These are phyloP conservation scores for Lampris incognitus DNA, from an alignment of 2,113 vertebrate genomes.

Conservation along the genomic window DNA sequence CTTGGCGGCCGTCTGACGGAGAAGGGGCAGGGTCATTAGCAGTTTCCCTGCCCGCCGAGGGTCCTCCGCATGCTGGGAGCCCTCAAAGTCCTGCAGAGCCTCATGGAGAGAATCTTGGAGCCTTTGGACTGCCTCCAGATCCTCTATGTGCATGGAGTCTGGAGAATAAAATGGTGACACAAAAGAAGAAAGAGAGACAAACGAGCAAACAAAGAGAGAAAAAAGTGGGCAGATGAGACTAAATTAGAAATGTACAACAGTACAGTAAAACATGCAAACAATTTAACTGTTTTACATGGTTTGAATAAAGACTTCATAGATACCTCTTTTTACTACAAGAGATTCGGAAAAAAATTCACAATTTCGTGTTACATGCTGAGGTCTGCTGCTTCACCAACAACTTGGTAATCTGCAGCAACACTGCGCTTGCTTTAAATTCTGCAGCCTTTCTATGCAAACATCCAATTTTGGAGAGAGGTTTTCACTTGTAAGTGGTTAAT, in stretches of 20 bases:
- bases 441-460: slow-evolving; percentile 50
- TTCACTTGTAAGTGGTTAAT: slow-evolving; percentile 75
- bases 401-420: slow-evolving; percentile 25
- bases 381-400: background rate
- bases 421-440: slow-evolving; percentile 38
- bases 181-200: background rate
- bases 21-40: slow-evolving; percentile 92
- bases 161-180: background rate
- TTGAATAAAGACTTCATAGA: too few relatives aligned
- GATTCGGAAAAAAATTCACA: background rate
- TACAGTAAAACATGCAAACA: too few relatives aligned
- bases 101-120: slow-evolving; percentile 97
- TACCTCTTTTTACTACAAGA: too few relatives aligned
- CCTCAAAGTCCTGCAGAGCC: slow-evolving; percentile 95
- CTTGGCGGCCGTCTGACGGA: slow-evolving; percentile 92
- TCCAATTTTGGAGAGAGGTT: slow-evolving; percentile 70
- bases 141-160: slow-evolving; percentile 99
- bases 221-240: too few relatives aligned
- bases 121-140: slow-evolving; percentile 93
- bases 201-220: background rate
- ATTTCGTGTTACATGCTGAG: background rate
- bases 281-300: too few relatives aligned
- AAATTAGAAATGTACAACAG: background rate
- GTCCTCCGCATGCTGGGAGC: slow-evolving; percentile 90
- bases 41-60: slow-evolving; percentile 92